phyloP scores from a whole-genome alignment of 2,113 vertebrate genomes.

The Furnarius figulus region DNA sequence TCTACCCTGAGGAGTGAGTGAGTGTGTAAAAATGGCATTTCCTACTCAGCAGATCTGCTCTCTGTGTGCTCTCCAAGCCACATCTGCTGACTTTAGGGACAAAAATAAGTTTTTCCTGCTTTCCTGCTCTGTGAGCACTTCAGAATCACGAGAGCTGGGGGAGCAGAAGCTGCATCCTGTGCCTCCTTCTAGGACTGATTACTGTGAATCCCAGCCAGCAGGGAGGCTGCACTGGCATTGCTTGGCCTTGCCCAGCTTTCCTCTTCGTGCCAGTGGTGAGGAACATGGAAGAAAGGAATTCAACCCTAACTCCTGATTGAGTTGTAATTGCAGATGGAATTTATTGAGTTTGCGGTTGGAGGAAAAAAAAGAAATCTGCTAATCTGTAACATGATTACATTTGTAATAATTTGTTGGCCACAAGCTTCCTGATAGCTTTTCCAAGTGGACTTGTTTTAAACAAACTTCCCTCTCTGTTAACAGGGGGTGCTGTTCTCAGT shows the following conservation, averaged over 20 bases:
- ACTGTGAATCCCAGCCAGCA: not conserved
- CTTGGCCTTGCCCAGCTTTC: not conserved
- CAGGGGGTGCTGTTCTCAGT: not conserved
- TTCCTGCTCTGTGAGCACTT: slow-evolving; percentile 24
- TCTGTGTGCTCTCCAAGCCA: slow-evolving; percentile 20
- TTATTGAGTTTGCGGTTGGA: not conserved
- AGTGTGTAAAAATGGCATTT: slow-evolving; percentile 43
- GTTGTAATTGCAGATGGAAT: not conserved
- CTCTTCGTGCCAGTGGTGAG: not conserved
- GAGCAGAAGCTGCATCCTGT: not conserved
- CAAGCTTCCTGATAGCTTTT: not conserved
- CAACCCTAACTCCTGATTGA: not conserved
- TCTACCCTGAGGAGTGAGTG: not conserved
- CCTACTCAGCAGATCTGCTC: slow-evolving; percentile 58
- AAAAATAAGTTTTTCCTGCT: slow-evolving; percentile 28
- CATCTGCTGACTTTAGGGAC: slow-evolving; percentile 55
- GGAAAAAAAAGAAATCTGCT: not conserved
- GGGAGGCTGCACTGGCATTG: not conserved
- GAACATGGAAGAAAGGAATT: not conserved
- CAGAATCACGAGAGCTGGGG: not conserved
- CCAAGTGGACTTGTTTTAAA: not conserved
- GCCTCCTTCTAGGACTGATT: not conserved
- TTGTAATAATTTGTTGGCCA: not conserved
- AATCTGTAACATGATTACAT: not conserved
- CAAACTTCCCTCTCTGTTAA: not conserved